Conservation (phyloP, 2,113 vertebrate genomes). For the Stomatorhinus ivindoensis region DNA sequence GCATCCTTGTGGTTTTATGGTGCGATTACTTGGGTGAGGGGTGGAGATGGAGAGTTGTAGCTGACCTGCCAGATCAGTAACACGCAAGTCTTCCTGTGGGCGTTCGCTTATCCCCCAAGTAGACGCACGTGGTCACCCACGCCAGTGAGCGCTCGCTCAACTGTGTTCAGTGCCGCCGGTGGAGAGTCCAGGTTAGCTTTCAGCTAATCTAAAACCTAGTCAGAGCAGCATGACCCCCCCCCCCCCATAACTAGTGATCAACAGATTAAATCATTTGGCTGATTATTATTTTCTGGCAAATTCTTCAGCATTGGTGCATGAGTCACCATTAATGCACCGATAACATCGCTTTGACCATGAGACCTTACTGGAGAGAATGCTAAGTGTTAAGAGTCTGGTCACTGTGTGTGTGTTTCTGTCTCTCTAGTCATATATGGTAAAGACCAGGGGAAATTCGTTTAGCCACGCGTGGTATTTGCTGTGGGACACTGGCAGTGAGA, state of each 20-base stretch:
- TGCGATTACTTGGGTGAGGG: background rate
- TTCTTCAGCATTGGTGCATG: background rate
- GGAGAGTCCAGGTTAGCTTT: background rate
- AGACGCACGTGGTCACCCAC: background rate
- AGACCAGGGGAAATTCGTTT: background rate
- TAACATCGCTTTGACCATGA: background rate
- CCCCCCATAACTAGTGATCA: background rate
- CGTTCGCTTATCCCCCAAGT: background rate
- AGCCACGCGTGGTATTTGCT: background rate
- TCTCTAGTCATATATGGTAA: background rate
- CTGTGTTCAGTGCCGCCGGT: background rate
- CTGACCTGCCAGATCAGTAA: background rate
- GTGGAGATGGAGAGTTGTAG: background rate
- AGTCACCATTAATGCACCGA: background rate
- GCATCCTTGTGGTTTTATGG: background rate
- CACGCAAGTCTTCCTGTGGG: background rate
- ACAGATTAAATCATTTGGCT: background rate
- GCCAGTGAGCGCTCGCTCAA: background rate
- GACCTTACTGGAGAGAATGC: background rate
- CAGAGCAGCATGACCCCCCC: background rate
- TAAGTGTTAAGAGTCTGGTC: background rate
- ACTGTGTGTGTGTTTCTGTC: background rate
- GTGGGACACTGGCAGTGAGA: accelerated
- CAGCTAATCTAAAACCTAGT: background rate
- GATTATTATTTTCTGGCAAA: background rate